phyloP scores from a whole-genome alignment of 1,140 invertebrate genomes.

The Hydropsyche tenuis region DNA sequence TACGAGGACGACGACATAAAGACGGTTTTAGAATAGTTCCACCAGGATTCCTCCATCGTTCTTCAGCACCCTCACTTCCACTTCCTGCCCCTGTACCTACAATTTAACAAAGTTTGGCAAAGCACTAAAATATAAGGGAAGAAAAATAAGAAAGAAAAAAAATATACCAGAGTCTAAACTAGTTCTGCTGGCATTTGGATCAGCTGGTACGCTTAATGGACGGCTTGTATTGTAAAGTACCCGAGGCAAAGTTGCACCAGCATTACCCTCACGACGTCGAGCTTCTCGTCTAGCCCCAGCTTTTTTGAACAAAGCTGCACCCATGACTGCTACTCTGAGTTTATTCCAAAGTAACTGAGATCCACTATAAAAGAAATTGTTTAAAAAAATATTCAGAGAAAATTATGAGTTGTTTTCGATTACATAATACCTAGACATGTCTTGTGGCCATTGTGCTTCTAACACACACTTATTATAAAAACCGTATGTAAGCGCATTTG shows the following conservation, averaged over 20 bases:
- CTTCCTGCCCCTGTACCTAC: conserved; percentile 53
- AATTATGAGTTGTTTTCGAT: conserved; percentile 25
- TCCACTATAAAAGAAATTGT: conserved; percentile 54
- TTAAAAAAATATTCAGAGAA: not conserved
- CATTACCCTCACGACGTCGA: conserved; percentile 45
- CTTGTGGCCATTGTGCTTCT: conserved; percentile 93
- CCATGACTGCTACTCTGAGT: conserved; percentile 88
- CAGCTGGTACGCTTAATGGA: conserved; percentile 49
- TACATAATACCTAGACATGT: conserved; percentile 80
- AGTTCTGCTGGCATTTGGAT: conserved; percentile 57
- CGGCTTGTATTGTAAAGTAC: conserved; percentile 21
- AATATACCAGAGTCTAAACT: conserved; percentile 59
- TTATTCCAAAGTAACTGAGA: conserved; percentile 92
- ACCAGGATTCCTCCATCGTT: conserved; percentile 31
- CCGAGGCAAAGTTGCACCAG: conserved; percentile 27
- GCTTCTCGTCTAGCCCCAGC: conserved; percentile 66
- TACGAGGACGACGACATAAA: conserved; percentile 52
- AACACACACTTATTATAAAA: conserved; percentile 80
- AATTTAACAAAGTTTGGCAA: not conserved
- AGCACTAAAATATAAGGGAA: not conserved
- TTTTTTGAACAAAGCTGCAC: conserved; percentile 84
- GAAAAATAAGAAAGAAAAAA: not conserved
- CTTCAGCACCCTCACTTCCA: conserved; percentile 42
- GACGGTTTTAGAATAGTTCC: conserved; percentile 38
- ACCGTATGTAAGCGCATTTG: conserved; percentile 98